These are phyloP conservation scores for Cephus sareptanus DNA, from an alignment of 2,888 invertebrate species.

Conservation along the genomic window DNA sequence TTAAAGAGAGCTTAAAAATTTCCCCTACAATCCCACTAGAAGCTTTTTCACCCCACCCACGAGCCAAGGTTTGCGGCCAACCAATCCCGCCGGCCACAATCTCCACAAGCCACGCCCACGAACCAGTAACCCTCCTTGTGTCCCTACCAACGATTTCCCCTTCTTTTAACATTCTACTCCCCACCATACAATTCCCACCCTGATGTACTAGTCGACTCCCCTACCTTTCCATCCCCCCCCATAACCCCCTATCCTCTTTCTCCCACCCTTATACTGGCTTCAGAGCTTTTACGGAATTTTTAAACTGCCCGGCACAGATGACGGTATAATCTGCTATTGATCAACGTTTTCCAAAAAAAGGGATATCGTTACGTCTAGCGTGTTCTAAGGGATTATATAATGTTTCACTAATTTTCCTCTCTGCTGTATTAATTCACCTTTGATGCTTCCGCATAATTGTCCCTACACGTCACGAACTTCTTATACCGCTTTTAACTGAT, in stretches of 20 bases:
- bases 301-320: conserved; percentile 59
- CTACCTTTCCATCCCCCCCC: conserved; percentile 22
- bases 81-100: conserved; percentile 60
- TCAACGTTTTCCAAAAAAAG: conserved; percentile 43
- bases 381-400: not conserved
- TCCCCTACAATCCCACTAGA: conserved; percentile 48
- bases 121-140: conserved; percentile 54
- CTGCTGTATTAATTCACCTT: not conserved
- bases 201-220: not conserved
- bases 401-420: not conserved
- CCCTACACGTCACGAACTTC: not conserved
- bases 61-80: conserved; percentile 51
- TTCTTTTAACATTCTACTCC: conserved; percentile 30
- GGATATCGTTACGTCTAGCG: not conserved
- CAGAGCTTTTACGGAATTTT: conserved; percentile 62
- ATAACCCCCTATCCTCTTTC: conserved; percentile 39
- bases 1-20: conserved; percentile 60
- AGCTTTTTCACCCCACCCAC: conserved; percentile 30
- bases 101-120: conserved; percentile 60
- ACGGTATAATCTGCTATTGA: conserved; percentile 64
- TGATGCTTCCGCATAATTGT: not conserved
- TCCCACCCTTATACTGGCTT: conserved; percentile 48
- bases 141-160: conserved; percentile 38
- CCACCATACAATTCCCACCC: conserved; percentile 20
- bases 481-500: not conserved